These are phyloP conservation scores for Lepidurus apus DNA, from an alignment of 1,140 invertebrate species.

Conservation along the genomic window DNA sequence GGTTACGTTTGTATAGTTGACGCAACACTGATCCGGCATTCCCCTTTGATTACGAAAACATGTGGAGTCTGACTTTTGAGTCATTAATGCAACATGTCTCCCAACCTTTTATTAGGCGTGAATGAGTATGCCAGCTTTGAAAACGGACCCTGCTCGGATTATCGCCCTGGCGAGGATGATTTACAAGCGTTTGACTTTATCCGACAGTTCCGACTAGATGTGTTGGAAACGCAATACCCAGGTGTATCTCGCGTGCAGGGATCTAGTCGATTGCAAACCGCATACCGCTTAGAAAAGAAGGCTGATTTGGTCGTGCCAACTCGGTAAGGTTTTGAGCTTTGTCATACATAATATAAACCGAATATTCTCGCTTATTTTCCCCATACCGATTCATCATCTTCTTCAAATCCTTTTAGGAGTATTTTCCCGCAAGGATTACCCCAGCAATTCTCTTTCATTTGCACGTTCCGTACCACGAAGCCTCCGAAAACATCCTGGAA, in stretches of 20 bases:
- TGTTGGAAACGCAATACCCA: slow-evolving; percentile 53
- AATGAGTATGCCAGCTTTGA: neutral
- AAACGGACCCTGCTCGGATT: slow-evolving; percentile 55
- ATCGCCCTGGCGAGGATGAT: slow-evolving; percentile 65
- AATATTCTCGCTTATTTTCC: no score
- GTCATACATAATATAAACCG: neutral
- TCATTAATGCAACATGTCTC: no score
- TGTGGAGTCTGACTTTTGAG: no score
- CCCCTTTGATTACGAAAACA: no score
- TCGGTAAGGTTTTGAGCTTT: slow-evolving; percentile 49
- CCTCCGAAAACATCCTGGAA: slow-evolving; percentile 61
- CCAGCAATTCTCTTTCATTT: slow-evolving; percentile 64
- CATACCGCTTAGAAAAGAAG: slow-evolving; percentile 63
- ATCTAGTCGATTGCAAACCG: slow-evolving; percentile 66
- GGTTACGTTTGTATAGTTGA: neutral
- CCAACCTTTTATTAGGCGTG: neutral
- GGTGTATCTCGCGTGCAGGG: slow-evolving; percentile 64
- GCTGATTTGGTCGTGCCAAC: slow-evolving; percentile 64
- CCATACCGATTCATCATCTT: slow-evolving; percentile 9
- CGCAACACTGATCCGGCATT: neutral
- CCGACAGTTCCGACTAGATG: slow-evolving; percentile 63
- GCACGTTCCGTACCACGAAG: slow-evolving; percentile 57
- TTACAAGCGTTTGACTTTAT: slow-evolving; percentile 73
- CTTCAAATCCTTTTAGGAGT: slow-evolving; percentile 47
- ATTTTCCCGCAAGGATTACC: slow-evolving; percentile 63